These are phyloP conservation scores for Centropristis striata DNA, from an alignment of 2,113 vertebrate species.

Conservation along the genomic window DNA sequence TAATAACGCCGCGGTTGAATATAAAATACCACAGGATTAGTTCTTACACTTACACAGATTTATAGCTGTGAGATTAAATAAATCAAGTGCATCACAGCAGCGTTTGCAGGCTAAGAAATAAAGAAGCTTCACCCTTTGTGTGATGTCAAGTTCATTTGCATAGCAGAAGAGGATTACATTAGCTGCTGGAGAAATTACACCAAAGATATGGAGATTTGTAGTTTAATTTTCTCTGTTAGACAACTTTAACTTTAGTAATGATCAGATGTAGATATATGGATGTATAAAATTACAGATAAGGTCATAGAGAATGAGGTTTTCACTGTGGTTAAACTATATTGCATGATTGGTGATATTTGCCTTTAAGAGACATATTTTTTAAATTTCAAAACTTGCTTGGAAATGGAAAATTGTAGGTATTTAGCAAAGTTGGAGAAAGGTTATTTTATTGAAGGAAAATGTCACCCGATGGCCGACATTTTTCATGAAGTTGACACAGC, in stretches of 20 bases:
- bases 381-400: too few relatives aligned
- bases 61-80: constrained; percentile 10
- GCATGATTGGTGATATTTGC: too few relatives aligned
- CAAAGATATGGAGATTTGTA: constrained; percentile 21
- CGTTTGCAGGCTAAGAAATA: not conserved
- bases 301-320: too few relatives aligned
- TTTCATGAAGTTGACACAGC: too few relatives aligned
- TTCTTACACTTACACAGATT: constrained; percentile 17
- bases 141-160: constrained; percentile 10
- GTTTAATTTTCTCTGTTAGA: not conserved
- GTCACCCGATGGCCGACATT: too few relatives aligned
- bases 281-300: too few relatives aligned
- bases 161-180: constrained; percentile 33
- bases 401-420: too few relatives aligned
- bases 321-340: too few relatives aligned
- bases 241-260: not conserved
- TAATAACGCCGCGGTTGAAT: constrained; percentile 15
- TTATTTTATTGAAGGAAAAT: too few relatives aligned
- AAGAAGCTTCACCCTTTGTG: constrained; percentile 17
- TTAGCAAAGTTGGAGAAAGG: too few relatives aligned
- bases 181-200: not conserved
- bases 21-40: constrained; percentile 13
- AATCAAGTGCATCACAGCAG: constrained; percentile 21
- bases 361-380: too few relatives aligned
- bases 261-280: too few relatives aligned